phyloP scores from a whole-genome alignment of 2,888 invertebrate species.

The Corbicula japonica region DNA sequence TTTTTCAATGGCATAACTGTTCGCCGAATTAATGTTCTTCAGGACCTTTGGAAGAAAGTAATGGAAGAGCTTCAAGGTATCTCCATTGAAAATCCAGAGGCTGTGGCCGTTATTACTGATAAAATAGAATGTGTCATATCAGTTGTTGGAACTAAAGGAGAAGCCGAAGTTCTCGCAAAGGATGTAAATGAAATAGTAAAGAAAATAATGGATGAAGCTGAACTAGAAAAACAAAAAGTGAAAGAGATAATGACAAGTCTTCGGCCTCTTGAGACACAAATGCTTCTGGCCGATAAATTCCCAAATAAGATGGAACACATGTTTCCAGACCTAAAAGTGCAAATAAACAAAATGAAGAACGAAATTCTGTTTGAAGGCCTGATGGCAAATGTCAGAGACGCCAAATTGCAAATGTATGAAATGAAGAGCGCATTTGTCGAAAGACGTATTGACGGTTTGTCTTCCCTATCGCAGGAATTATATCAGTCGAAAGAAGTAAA shows the following conservation, averaged over 20 bases:
- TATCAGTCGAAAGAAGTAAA: slow-evolving; percentile 28
- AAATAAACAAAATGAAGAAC: slow-evolving; percentile 39
- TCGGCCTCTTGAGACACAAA: slow-evolving; percentile 27
- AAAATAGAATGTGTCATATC: neutral
- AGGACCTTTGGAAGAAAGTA: neutral
- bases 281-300: slow-evolving; percentile 46
- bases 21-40: neutral
- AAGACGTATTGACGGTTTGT: neutral
- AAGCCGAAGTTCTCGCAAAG: neutral
- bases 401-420: slow-evolving; percentile 40
- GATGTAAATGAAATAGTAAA: neutral
- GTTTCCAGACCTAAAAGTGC: slow-evolving; percentile 34
- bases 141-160: neutral
- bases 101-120: neutral
- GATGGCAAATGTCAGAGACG: slow-evolving; percentile 9
- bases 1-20: neutral
- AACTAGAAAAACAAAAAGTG: slow-evolving; percentile 14
- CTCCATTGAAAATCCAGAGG: slow-evolving; percentile 8
- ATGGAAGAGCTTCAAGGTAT: neutral
- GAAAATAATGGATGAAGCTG: neutral
- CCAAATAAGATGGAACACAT: slow-evolving; percentile 30
- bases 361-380: slow-evolving; percentile 44
- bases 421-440: slow-evolving; percentile 3
- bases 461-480: neutral
- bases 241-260: slow-evolving; percentile 27